These are phyloP conservation scores for Trialeurodes vaporariorum DNA, from an alignment of 1,140 invertebrate species.

Conservation along the genomic window DNA sequence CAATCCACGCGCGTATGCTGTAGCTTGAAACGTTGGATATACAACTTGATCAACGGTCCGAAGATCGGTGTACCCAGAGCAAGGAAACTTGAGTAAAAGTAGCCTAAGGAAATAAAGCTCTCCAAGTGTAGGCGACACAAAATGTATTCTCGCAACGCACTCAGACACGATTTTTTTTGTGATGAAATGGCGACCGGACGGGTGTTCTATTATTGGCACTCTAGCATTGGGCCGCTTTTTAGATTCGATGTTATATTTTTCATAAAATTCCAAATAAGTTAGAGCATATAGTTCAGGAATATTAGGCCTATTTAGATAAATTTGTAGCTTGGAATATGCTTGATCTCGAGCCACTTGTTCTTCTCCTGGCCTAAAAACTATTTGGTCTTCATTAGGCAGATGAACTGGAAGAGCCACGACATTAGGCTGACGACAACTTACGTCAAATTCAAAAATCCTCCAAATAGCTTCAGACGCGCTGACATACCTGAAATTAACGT, in stretches of 20 bases:
- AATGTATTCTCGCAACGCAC: constrained; percentile 7
- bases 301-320: constrained; percentile 9
- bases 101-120: constrained; percentile 7
- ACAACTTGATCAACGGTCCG: background rate
- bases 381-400: background rate
- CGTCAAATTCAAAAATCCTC: background rate
- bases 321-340: background rate
- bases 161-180: constrained; percentile 2
- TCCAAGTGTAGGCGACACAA: constrained; percentile 2
- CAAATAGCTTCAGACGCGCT: constrained; percentile 32
- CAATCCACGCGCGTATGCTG: constrained; percentile 4
- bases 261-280: constrained; percentile 9
- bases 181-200: background rate
- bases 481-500: constrained; percentile 33
- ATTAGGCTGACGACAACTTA: background rate
- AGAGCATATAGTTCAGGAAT: background rate
- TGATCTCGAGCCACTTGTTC: constrained; percentile 3
- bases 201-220: background rate
- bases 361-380: constrained; percentile 4
- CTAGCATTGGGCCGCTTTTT: background rate
- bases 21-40: constrained; percentile 1
- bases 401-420: constrained; percentile 4
- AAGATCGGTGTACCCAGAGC: constrained; percentile 1
- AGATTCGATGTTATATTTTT: constrained; percentile 2
- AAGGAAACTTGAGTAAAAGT: background rate